Conservation (phyloP, 2,797 vertebrate species). For the Sciaenops ocellatus region DNA sequence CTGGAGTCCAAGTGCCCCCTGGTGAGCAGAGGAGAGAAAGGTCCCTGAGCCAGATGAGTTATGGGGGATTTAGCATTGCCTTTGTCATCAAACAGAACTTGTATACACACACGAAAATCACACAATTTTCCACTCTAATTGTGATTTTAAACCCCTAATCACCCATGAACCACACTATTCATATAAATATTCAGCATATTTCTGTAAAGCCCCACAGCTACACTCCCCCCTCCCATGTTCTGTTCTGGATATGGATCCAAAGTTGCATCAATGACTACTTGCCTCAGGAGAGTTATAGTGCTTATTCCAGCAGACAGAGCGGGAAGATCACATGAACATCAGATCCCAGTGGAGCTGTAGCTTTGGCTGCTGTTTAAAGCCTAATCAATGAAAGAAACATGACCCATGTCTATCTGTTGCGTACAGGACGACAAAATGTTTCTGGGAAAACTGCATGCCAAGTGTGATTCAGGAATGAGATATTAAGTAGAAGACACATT, state of each 20-base stretch:
- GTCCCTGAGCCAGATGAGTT: slow-evolving; percentile 19
- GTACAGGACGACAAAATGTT: slow-evolving; percentile 62
- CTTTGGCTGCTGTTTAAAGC: slow-evolving; percentile 81
- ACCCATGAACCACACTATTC: slow-evolving; percentile 41
- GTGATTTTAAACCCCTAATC: slow-evolving; percentile 43
- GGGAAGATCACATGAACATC: slow-evolving; percentile 75
- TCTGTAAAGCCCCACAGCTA: slow-evolving; percentile 51
- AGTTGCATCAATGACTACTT: slow-evolving; percentile 66
- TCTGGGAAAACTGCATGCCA: slow-evolving; percentile 69
- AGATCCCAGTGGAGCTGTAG: slow-evolving; percentile 76
- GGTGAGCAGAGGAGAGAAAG: slow-evolving; percentile 58
- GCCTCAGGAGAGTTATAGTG: slow-evolving; percentile 70
- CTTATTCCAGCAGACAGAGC: slow-evolving; percentile 78
- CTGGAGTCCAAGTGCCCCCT: slow-evolving; percentile 70
- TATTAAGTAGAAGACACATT: slow-evolving; percentile 16
- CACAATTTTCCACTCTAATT: slow-evolving; percentile 42
- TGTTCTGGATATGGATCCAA: slow-evolving; percentile 70
- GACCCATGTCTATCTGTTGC: slow-evolving; percentile 71
- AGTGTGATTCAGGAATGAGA: slow-evolving; percentile 50
- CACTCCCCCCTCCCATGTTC: slow-evolving; percentile 35
- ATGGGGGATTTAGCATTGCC: slow-evolving; percentile 27
- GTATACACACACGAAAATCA: slow-evolving; percentile 23
- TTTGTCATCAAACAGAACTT: slow-evolving; percentile 42
- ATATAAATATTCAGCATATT: slow-evolving; percentile 65
- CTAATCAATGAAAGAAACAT: slow-evolving; percentile 82